Base-by-base conservation (phyloP, 2,113 vertebrate species). In the Scolopax mira region DNA sequence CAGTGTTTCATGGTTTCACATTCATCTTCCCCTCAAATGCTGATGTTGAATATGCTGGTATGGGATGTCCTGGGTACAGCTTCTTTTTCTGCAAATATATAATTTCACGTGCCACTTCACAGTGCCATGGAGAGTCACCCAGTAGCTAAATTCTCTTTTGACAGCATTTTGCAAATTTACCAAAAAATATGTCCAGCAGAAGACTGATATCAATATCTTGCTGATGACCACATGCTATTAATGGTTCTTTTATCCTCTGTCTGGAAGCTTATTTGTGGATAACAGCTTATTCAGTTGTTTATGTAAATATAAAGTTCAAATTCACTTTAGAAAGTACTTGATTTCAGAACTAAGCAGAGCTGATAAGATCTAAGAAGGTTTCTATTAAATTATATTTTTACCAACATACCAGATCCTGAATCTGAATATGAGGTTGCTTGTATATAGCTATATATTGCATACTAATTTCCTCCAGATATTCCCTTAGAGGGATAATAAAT, bases 381-480 rank as follows among this genome's bases (percentile, higher is more conserved):
- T 61, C 24, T 81, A 21, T 74, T 78, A 78, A 66, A 81, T 55
- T 89, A 28, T 54, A 62, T 78, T 95, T 95, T 83, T 89, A 70
- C 35, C 27, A 82, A 8, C 13, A 18, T 85, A 73, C 88, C 42
- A 85, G 30, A 70, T 73, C 30, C 57, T 87, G 86, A 89, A 71
- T 93, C 74, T 51, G 51, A 82, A 91, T 89, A 30, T 67, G 69
- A 89, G 10, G 12, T 62, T 88, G 37, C 60, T 83, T 91, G 60
- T 90, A 35, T 73, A 71, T 54, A 88, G 62, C 6, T 0, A 60
- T 66, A 91, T 69, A 85, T 35, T 93, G 89, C 85, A 95, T 94
- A 67, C 60, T 95, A 91, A 94, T 95, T 97, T 96, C 42, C 64
- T 88, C 46, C 74, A 94, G 79, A 83, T 91, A 95, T 52, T 55